Base-by-base conservation (phyloP, 2,888 invertebrate genomes). In the Drosophila ustulata region DNA sequence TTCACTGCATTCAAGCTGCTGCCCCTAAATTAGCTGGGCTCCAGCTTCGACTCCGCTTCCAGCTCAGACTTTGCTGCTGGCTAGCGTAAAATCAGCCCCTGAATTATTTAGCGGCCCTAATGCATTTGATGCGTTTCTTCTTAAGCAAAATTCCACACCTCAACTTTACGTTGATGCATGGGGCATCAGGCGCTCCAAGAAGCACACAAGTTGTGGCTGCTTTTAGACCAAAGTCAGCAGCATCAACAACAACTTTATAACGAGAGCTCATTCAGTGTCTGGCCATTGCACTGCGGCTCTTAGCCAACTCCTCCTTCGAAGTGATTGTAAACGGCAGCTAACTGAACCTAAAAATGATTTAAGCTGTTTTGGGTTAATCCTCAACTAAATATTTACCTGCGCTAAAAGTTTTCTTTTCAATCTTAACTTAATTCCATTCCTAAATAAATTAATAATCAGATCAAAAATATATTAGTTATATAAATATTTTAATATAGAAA, bases 121-220 rank as follows among this genome's bases (percentile, higher is more conserved):
- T 85, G 85, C 88, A 88, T 81, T 85, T 83, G 69, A 79, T 88
- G 88, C 81, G 83, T 79, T 79, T 80, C 81, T 79, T 79, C 69
- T 55, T 55, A 61, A 62, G 68, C 41, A 61, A 62, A 69, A 66
- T 59, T 68, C 55, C 46, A 56, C 71, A 78, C 61, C 71, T 73
- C 68, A 58, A 66, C 64, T 70, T 64, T 63, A 58, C 71, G 62
- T 81, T 72, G 81, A 75, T 68, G 78, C 69, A 72, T 53, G 57
- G n/a, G 57, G n/a, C 66, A 30, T 28, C 69, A 61, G 52, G 50
- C 57, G 57, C 57, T 61, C 49, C 39, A 57, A 32, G 46, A 37
- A 45, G 30, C 30, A 32, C 56, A 47, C 46, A 47, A 81, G 66
- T 78, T 81, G 87, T 78, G 71, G 79, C 52, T 76, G 78, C 79